These are phyloP conservation scores for Planiliza haematocheilus DNA, from an alignment of 2,113 vertebrate genomes.

Conservation along the genomic window DNA sequence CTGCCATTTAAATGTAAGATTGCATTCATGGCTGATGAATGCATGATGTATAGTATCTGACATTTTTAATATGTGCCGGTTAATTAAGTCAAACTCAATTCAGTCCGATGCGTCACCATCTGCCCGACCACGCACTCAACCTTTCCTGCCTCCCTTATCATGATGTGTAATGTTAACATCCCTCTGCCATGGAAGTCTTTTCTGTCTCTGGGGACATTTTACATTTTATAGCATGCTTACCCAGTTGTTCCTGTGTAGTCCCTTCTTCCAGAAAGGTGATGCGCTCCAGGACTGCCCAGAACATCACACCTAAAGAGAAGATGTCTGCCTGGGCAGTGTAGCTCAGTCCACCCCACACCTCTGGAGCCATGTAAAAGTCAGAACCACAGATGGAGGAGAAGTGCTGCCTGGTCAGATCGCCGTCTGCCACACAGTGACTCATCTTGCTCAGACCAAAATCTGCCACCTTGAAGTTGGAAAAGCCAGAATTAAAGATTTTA, in stretches of 20 bases:
- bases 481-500: neutral
- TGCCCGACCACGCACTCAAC: slow-evolving; percentile 32
- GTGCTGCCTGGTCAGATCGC: slow-evolving; percentile 88
- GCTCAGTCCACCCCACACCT: slow-evolving; percentile 95
- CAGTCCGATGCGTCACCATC: slow-evolving; percentile 34
- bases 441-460: slow-evolving; percentile 98
- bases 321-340: slow-evolving; percentile 98
- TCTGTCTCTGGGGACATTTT: too few relatives aligned
- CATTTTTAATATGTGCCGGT: slow-evolving; percentile 76
- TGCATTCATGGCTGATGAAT: slow-evolving; percentile 48
- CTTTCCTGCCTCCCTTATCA: slow-evolving; percentile 24
- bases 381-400: slow-evolving; percentile 97
- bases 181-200: too few relatives aligned
- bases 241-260: slow-evolving; percentile 92
- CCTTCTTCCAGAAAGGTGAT: slow-evolving; percentile 95
- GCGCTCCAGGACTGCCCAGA: slow-evolving; percentile 97
- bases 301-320: slow-evolving; percentile 96
- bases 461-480: slow-evolving; percentile 83
- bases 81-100: slow-evolving; percentile 63
- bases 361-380: slow-evolving; percentile 98
- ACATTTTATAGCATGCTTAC: slow-evolving; percentile 67
- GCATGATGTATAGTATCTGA: slow-evolving; percentile 61
- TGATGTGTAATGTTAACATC: too few relatives aligned
- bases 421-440: slow-evolving; percentile 81
- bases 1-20: slow-evolving; percentile 62